Conservation (phyloP, 2,797 vertebrate species). For the Neoniphon sammara region DNA sequence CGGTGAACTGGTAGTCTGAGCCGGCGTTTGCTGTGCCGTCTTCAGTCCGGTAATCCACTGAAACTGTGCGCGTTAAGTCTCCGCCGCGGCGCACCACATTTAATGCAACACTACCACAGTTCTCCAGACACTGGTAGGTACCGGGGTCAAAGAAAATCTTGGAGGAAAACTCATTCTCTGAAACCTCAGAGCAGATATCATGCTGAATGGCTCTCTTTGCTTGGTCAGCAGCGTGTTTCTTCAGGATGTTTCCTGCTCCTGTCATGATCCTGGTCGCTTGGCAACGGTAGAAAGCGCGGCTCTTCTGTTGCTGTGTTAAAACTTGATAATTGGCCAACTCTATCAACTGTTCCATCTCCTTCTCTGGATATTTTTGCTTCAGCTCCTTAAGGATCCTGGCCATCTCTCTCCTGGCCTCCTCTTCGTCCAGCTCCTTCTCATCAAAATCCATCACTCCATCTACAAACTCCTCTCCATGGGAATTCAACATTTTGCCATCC, state of each 20-base stretch:
- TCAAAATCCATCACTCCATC: slow-evolving; percentile 84
- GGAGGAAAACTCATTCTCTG: slow-evolving; percentile 83
- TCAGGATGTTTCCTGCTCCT: slow-evolving; percentile 92
- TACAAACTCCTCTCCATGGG: slow-evolving; percentile 84
- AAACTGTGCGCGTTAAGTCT: slow-evolving; percentile 85
- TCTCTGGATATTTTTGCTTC: slow-evolving; percentile 94
- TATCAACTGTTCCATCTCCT: slow-evolving; percentile 91
- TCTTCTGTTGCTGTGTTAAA: slow-evolving; percentile 93
- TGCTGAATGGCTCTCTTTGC: slow-evolving; percentile 89
- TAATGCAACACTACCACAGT: slow-evolving; percentile 91
- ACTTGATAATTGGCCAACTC: slow-evolving; percentile 94
- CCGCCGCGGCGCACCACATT: slow-evolving; percentile 90
- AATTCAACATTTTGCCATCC: slow-evolving; percentile 90
- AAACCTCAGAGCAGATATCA: slow-evolving; percentile 84
- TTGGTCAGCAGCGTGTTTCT: slow-evolving; percentile 92
- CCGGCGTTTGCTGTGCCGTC: slow-evolving; percentile 94
- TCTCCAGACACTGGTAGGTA: slow-evolving; percentile 95
- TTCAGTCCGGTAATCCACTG: slow-evolving; percentile 91
- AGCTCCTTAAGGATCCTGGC: slow-evolving; percentile 93
- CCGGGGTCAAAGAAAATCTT: slow-evolving; percentile 92
- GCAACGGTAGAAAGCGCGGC: slow-evolving; percentile 94
- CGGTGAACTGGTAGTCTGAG: slow-evolving; percentile 91
- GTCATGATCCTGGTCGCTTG: slow-evolving; percentile 95
- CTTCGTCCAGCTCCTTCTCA: slow-evolving; percentile 88
- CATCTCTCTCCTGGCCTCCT: slow-evolving; percentile 90